Conservation (phyloP, 2,113 vertebrate genomes). For the Harpagus bidentatus region DNA sequence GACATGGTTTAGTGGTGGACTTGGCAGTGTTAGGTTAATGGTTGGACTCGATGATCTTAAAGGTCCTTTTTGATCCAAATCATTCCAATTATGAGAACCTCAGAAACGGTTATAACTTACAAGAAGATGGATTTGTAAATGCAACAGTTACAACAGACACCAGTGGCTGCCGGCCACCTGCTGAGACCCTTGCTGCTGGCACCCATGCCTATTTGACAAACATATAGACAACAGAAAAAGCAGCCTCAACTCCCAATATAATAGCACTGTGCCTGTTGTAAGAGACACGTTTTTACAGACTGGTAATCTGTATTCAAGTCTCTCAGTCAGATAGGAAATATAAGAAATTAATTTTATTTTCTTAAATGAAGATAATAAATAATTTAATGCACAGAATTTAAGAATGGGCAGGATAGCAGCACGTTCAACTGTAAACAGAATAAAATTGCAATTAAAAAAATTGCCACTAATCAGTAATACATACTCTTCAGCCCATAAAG, state of each 20-base stretch:
- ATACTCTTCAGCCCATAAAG: neutral
- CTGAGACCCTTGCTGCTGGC: neutral
- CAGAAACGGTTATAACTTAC: neutral
- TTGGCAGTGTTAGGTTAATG: rapidly evolving
- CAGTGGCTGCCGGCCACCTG: rapidly evolving
- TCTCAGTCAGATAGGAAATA: neutral
- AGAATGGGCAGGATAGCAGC: neutral
- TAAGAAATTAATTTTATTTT: neutral
- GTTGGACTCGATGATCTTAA: neutral
- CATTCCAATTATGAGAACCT: neutral
- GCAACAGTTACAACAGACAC: neutral
- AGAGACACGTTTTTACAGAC: neutral
- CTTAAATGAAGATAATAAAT: neutral
- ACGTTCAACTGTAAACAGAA: neutral
- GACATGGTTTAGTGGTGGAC: neutral
- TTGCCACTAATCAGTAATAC: neutral
- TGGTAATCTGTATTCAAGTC: neutral
- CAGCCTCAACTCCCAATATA: neutral
- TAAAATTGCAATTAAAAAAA: neutral
- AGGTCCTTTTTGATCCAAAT: neutral
- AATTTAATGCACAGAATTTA: neutral
- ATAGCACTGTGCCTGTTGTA: neutral
- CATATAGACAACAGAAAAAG: neutral
- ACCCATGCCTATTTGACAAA: neutral
- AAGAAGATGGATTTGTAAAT: neutral